phyloP scores from a whole-genome alignment of 1,140 invertebrate species.

The Chelonus insularis region DNA sequence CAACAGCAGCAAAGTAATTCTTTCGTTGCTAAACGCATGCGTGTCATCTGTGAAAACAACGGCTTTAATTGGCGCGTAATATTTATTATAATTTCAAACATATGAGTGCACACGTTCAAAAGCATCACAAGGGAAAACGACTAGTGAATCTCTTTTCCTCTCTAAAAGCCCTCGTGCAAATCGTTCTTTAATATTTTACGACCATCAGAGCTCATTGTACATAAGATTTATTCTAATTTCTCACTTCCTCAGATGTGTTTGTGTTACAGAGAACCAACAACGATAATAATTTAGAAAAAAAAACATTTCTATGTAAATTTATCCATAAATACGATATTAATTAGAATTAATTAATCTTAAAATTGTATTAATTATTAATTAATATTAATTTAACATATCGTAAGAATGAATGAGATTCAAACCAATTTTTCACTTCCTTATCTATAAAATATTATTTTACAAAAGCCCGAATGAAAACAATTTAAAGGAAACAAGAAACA shows the following conservation, averaged over 20 bases:
- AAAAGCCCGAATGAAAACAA: no score
- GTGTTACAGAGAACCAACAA: neutral
- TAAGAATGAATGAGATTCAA: neutral
- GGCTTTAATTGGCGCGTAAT: conserved; percentile 39
- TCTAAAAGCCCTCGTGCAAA: neutral
- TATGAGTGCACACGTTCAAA: conserved; percentile 33
- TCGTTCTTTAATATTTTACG: conserved; percentile 5
- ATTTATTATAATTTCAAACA: conserved; percentile 52
- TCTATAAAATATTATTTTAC: neutral
- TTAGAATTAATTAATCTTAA: no score
- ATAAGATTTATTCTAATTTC: conserved; percentile 36
- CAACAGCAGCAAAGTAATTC: neutral
- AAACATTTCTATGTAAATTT: no score
- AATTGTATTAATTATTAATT: no score
- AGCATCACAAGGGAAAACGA: conserved; percentile 5
- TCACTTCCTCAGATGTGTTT: conserved; percentile 21
- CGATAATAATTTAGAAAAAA: no score
- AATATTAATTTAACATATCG: neutral
- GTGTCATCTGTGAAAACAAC: conserved; percentile 52
- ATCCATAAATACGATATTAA: no score
- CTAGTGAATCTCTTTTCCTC: conserved; percentile 6
- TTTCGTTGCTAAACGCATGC: conserved; percentile 18
- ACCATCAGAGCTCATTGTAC: no score
- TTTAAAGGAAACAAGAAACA: no score
- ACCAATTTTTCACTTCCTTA: neutral